Conservation (phyloP, 2,113 vertebrate species). For the Suncus etruscus region DNA sequence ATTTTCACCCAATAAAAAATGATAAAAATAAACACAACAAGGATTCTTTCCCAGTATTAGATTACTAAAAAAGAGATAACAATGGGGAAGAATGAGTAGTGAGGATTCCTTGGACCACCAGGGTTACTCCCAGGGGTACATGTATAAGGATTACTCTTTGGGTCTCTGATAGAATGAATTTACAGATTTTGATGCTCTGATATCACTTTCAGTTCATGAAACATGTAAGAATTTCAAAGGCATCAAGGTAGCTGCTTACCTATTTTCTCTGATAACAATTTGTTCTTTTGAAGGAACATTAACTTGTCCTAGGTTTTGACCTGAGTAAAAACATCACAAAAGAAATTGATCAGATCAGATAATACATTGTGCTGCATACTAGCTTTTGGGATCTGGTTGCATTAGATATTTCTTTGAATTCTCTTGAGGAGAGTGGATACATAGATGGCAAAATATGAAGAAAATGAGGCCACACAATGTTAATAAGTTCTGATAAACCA, state of each 20-base stretch:
- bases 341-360: background rate
- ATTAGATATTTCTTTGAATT: too few species aligned
- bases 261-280: constrained; percentile 1
- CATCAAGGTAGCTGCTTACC: constrained; percentile 17
- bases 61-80: background rate
- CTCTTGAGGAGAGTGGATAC: too few species aligned
- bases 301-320: background rate
- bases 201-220: background rate
- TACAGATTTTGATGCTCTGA: background rate
- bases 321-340: constrained; percentile 49
- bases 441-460: too few species aligned
- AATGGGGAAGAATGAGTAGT: background rate
- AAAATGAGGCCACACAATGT: too few species aligned
- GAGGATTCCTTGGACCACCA: background rate
- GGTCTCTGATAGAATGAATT: background rate
- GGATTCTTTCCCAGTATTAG: background rate
- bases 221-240: background rate
- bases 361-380: background rate
- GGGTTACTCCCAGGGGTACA: background rate
- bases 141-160: background rate
- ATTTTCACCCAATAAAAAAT: constrained; percentile 13
- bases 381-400: too few species aligned
- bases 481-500: too few species aligned
- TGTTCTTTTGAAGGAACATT: background rate
- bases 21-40: constrained; percentile 4